Percentiles rank a stretch among this genome's conserved stretches.
These are phyloP conservation scores for Hemibagrus wyckioides DNA, from an alignment of 2,113 vertebrate genomes.

Conservation along the genomic window DNA sequence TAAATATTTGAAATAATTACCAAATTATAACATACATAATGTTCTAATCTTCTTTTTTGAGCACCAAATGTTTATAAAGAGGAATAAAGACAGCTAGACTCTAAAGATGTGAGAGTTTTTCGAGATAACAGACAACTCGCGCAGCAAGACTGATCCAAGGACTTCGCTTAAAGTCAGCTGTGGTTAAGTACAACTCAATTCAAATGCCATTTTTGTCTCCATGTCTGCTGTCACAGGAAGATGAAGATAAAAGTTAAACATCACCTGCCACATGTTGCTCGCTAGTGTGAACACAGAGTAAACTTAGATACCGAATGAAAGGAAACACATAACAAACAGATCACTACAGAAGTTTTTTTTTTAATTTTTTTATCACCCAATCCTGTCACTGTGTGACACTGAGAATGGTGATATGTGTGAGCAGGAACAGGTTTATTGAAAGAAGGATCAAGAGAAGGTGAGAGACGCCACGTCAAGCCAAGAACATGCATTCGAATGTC, in stretches of 20 bases:
- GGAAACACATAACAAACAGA: neutral
- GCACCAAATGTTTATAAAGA: no score
- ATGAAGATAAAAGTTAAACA: neutral
- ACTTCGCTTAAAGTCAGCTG: no score
- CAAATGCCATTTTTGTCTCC: neutral
- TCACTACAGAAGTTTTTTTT: no score
- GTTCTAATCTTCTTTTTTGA: no score
- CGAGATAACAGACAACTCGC: no score
- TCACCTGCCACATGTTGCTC: neutral
- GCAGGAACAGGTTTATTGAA: conserved; percentile 23
- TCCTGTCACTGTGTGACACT: neutral
- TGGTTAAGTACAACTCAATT: neutral
- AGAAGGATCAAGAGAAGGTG: conserved; percentile 12
- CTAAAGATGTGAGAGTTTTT: no score
- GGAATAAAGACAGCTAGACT: no score
- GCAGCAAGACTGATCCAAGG: no score
- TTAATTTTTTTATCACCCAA: neutral
- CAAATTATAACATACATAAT: no score
- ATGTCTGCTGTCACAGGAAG: neutral
- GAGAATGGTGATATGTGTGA: conserved; percentile 8
- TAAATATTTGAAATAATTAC: no score
- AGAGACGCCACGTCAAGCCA: neutral
- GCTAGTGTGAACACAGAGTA: neutral
- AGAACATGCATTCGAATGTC: neutral
- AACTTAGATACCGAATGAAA: neutral